Evolutionary conservation across 2,797 vertebrate genomes (phyloP).

Genomic region (Pampus argenteus): DNA sequence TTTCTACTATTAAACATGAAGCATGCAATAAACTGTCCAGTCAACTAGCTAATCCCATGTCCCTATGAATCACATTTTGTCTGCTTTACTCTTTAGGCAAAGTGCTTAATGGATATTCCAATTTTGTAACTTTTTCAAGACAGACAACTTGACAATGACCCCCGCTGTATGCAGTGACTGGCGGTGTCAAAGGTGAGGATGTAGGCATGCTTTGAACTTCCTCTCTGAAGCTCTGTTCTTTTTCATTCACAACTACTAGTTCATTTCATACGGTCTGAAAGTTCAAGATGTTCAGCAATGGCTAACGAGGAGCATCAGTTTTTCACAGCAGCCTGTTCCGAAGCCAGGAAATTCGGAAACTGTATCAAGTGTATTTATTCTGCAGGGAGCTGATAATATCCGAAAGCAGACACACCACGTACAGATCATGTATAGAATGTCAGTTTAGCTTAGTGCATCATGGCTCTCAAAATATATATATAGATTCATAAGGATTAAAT

Average conservation of each 20-base stretch:
- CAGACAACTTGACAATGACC: no score
- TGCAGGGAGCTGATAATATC: conserved; percentile 3
- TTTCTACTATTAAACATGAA: background rate
- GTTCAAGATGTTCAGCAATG: no score
- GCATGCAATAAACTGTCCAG: background rate
- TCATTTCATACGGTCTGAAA: no score
- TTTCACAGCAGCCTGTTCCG: background rate
- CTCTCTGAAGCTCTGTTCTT: no score
- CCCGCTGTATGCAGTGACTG: no score
- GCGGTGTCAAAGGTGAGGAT: no score
- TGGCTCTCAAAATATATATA: background rate
- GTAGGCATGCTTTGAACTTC: no score
- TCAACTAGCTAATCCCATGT: no score
- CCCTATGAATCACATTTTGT: background rate
- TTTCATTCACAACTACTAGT: no score
- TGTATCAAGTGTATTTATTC: no score
- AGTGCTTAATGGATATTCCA: background rate
- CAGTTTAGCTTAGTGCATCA: conserved; percentile 21
- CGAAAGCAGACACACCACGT: background rate
- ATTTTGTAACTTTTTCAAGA: background rate
- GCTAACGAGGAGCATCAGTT: no score
- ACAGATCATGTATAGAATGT: conserved; percentile 15
- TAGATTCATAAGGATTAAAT: conserved; percentile 23
- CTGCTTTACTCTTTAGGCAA: background rate
- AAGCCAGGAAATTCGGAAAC: background rate